Percentiles rank a stretch among this genome's conserved stretches.
phyloP scores from a whole-genome alignment of 2,113 vertebrate species.

The Vidua macroura region DNA sequence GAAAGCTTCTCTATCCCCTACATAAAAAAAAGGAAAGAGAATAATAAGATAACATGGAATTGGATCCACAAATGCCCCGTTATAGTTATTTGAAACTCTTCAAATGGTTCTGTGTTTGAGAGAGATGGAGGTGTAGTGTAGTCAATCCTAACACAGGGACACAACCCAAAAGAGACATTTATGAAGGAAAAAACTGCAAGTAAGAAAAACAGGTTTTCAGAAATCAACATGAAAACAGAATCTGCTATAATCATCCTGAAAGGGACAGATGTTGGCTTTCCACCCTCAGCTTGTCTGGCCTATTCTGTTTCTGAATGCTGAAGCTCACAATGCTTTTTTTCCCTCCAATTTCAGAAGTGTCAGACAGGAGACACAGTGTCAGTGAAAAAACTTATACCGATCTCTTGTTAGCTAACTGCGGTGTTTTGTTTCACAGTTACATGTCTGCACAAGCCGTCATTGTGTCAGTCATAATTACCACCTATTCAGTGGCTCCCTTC shows the following conservation, averaged over 20 bases:
- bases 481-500: conserved; percentile 75
- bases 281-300: conserved; percentile 56
- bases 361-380: conserved; percentile 65
- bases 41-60: not conserved
- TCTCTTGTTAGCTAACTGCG: conserved; percentile 73
- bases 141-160: not conserved
- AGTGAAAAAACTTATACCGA: conserved; percentile 48
- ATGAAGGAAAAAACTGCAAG: conserved; percentile 47
- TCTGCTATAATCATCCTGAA: conserved; percentile 46
- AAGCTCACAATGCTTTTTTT: conserved; percentile 50
- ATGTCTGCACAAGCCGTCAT: conserved; percentile 72
- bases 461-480: conserved; percentile 82
- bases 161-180: conserved; percentile 28
- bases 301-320: conserved; percentile 59
- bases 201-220: conserved; percentile 33
- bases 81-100: conserved; percentile 16
- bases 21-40: not conserved
- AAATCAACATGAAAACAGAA: conserved; percentile 68
- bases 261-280: conserved; percentile 63
- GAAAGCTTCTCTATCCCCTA: not conserved
- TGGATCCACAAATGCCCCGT: not conserved
- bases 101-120: not conserved
- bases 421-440: conserved; percentile 70
- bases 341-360: conserved; percentile 70
- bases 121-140: not conserved